Evolutionary conservation across 2,888 invertebrate genomes (phyloP), one percentile per base, ranked within the genome.

Genomic region (Dynastes tityus): DNA sequence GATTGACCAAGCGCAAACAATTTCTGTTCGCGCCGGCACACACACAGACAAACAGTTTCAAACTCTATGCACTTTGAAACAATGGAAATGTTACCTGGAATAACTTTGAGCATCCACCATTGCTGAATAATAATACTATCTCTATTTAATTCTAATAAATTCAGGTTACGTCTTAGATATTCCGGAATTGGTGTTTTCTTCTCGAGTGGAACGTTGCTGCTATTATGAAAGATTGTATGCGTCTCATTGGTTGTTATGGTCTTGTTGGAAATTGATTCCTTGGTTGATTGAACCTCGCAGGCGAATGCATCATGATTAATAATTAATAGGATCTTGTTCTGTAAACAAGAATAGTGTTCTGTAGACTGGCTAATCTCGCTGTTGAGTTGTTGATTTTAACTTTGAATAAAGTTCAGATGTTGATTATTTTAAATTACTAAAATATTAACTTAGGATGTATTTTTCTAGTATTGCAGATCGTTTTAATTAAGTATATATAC

Each of bases 1-100:
- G 73, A 74, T 74, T 74, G 73, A 74, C 61, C 73, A 45, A 74
- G 73, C 73, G 73, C 73, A 74, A 74, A 61, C 73, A 74, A 74
- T 74, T 74, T 45, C 37, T 61, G 22, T 32, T 63, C 13, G 68
- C 68, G n/a, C 32, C 16, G 40, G 22, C 45, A 45, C 65, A 67
- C 9, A 22, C 22, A 67, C 65, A 32, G 2, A 58, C 73, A 73
- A 13, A 73, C 61, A 74, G 58, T 61, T 74, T 74, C 61, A 61
- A 74, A 74, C 73, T 74, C 58, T 13, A 2, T 63, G 73, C 61
- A 63, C 73, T 74, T 58, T 61, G 45, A 8, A 74, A 74, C 73
- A 74, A 74, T 74, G 45, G 73, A 6, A 61, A 74, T n/a, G 40
- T 63, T 74, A 74, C 73, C 73, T 74, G 73, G 22, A 40, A 74